Evolutionary conservation across 2,888 invertebrate species (phyloP), one percentile per base, ranked within the genome.

Genomic region (Drosophila quinaria): DNA sequence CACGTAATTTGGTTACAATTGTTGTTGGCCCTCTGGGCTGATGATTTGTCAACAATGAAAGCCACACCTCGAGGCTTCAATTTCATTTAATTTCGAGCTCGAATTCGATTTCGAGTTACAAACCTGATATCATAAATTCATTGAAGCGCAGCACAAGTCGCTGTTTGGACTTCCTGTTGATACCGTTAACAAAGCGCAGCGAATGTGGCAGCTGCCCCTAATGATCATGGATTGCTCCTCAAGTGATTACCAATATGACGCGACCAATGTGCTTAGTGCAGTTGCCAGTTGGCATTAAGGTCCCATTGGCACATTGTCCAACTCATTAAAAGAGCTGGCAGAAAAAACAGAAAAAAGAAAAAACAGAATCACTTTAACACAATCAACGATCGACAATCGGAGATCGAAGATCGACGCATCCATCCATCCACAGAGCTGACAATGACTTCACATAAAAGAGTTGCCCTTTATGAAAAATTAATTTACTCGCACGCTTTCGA

Each of bases 171-270:
- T 87, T 85, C 89, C 89, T 84, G 87, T 77, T 67, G 67, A 69
- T 74, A 75, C 81, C 80, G 89, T 78, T 86, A 86, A 86, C 89
- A 86, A 86, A 81, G 89, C 87, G 73, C 80, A 85, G 65, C 86
- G 81, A 89, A 86, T 89, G 68, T 62, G 71, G 62, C 74, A 78
- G 77, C 66, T 75, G 79, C 52, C 78, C 78, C 87, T 90, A 90
- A 90, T 90, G 90, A 90, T 86, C 90, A 70, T 74, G 80, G 72
- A 78, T 83, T 68, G 82, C 70, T 73, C 63, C 81, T 80, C 82
- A 87, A 85, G 82, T 89, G 80, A 72, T 90, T 90, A 87, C 81
- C 90, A 79, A 82, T 90, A 73, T 73, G 74, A 78, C 83, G 83
- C 74, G 80, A 68, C 75, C 78, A 76, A 89, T 78, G 78, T 71